Percentiles rank a stretch among this genome's conserved stretches.
phyloP scores from a whole-genome alignment of 1,140 invertebrate genomes.

The Lordiphosa clarofinis region DNA sequence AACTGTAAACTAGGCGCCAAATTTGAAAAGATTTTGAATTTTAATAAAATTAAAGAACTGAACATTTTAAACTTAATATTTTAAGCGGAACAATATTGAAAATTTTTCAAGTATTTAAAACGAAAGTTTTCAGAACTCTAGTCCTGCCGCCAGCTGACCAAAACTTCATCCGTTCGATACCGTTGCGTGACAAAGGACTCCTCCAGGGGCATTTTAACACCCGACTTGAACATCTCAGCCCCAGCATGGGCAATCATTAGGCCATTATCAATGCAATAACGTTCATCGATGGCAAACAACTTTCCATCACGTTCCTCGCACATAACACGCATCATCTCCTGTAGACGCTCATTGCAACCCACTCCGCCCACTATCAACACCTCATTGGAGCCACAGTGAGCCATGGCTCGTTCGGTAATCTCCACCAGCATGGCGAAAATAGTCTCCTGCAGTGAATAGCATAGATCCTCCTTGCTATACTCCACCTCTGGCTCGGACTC shows the following conservation, averaged over 20 bases:
- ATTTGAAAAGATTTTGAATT: too few relatives aligned
- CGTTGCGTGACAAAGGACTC: conserved; percentile 95
- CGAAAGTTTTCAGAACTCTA: conserved; percentile 34
- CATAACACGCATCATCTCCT: conserved; percentile 99
- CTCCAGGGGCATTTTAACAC: conserved; percentile 87
- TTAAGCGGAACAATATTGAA: too few relatives aligned
- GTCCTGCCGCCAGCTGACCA: conserved; percentile 92
- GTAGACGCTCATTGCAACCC: conserved; percentile 94
- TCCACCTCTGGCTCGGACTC: conserved; percentile 79
- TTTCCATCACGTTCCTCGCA: conserved; percentile 93
- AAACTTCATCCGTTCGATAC: conserved; percentile 96
- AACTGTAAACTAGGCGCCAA: too few relatives aligned
- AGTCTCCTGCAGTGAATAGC: conserved; percentile 98
- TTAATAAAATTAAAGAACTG: too few relatives aligned
- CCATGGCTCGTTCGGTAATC: conserved; percentile 99
- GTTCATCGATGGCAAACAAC: conserved; percentile 90
- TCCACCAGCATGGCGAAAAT: conserved; percentile 99
- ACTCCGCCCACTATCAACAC: conserved; percentile 93
- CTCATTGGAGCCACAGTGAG: conserved; percentile 94
- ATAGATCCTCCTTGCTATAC: conserved; percentile 94
- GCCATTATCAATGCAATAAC: conserved; percentile 99
- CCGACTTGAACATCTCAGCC: conserved; percentile 89
- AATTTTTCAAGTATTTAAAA: too few relatives aligned
- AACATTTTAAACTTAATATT: too few relatives aligned
- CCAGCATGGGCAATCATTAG: conserved; percentile 99